These are phyloP conservation scores for Pseudorasbora parva DNA, from an alignment of 2,113 vertebrate genomes.

Conservation along the genomic window DNA sequence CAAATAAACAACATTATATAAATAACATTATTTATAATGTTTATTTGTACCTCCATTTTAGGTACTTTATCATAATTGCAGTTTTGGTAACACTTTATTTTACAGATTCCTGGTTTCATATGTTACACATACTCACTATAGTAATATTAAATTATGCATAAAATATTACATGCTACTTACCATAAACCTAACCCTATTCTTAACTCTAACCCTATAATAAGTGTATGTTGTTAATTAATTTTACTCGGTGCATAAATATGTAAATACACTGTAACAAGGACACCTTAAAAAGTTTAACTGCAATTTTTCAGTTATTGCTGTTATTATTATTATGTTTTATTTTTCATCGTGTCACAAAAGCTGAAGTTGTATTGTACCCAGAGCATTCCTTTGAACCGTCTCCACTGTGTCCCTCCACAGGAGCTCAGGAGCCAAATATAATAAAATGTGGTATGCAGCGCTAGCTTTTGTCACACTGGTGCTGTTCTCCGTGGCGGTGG, in stretches of 20 bases:
- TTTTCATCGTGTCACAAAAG: background rate
- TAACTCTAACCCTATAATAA: no score
- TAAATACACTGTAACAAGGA: no score
- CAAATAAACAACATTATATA: no score
- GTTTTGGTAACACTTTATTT: no score
- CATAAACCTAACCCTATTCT: no score
- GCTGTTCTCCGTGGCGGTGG: slow-evolving; percentile 86
- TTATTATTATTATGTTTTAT: background rate
- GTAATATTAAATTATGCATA: no score
- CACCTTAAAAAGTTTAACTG: background rate
- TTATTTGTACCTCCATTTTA: background rate
- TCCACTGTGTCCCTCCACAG: slow-evolving; percentile 68
- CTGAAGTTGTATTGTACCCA: background rate
- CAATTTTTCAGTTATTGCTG: background rate
- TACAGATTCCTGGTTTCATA: no score
- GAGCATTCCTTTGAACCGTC: slow-evolving; percentile 5
- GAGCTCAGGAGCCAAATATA: slow-evolving; percentile 86
- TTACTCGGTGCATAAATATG: no score
- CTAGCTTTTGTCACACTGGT: slow-evolving; percentile 86
- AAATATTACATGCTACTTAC: no score
- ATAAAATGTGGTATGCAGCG: slow-evolving; percentile 89
- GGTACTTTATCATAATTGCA: no score
- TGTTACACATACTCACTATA: no score
- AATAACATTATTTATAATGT: background rate
- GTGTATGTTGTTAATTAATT: no score